Percentiles rank a stretch among this genome's conserved stretches.
These are phyloP conservation scores for Ceriagrion tenellum DNA, from an alignment of 2,888 invertebrate genomes.

Conservation along the genomic window DNA sequence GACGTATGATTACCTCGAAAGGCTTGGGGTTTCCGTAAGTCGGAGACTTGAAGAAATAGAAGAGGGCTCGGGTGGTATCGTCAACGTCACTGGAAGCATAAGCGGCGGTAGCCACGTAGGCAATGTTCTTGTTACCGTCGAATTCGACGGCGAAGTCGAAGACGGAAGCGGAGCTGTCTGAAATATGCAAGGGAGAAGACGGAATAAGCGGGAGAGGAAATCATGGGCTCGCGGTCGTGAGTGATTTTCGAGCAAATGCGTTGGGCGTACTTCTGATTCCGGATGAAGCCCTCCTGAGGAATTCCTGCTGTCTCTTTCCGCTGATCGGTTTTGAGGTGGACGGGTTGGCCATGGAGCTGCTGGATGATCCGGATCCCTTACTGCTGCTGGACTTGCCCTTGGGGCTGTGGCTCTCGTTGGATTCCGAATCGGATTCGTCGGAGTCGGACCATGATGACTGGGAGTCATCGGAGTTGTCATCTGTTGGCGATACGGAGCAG, in stretches of 20 bases:
- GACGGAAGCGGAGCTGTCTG: conserved; percentile 78
- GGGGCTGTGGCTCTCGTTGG: neutral
- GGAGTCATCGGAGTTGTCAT: neutral
- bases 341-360: conserved; percentile 57
- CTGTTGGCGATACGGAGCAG: neutral
- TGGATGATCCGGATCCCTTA: neutral
- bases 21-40: neutral
- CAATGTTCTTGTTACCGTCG: conserved; percentile 79
- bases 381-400: neutral
- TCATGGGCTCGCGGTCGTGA: neutral
- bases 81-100: conserved; percentile 81
- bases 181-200: neutral
- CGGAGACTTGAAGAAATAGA: conserved; percentile 78
- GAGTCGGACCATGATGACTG: neutral
- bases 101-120: conserved; percentile 81
- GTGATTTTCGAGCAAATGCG: neutral
- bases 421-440: neutral
- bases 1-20: conserved; percentile 23
- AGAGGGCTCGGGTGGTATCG: conserved; percentile 79
- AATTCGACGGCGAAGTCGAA: conserved; percentile 81
- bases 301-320: conserved; percentile 79
- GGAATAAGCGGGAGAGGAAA: neutral
- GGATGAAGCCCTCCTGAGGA: conserved; percentile 80
- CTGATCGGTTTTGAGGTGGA: conserved; percentile 76
- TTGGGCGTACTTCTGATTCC: conserved; percentile 78